These are phyloP conservation scores for Phenacoccus solenopsis DNA, from an alignment of 1,140 invertebrate species.

Conservation along the genomic window DNA sequence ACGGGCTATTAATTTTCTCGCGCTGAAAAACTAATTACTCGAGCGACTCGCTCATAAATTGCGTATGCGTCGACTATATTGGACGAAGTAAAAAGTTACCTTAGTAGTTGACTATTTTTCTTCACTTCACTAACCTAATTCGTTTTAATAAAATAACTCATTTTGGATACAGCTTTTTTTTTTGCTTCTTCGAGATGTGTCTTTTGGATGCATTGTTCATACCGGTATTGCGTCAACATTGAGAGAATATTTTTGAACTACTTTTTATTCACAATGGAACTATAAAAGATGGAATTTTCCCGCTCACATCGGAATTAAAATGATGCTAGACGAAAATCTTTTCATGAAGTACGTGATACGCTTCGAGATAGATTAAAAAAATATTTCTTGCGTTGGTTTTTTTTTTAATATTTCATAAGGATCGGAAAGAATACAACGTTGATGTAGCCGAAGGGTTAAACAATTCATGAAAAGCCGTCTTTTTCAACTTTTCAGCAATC, in stretches of 20 bases:
- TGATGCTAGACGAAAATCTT: background rate
- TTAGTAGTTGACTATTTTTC: too few species aligned
- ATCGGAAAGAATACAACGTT: background rate
- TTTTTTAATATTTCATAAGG: background rate
- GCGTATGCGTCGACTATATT: too few species aligned
- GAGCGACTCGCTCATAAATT: too few species aligned
- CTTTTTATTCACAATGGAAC: background rate
- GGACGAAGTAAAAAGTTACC: too few species aligned
- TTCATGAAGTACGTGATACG: background rate
- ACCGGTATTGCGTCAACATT: too few species aligned
- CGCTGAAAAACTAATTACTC: too few species aligned
- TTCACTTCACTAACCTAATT: too few species aligned
- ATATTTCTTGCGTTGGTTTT: background rate
- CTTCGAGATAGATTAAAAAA: conserved; percentile 2
- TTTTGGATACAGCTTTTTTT: too few species aligned
- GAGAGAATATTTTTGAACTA: background rate
- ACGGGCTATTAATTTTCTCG: too few species aligned
- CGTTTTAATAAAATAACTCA: too few species aligned
- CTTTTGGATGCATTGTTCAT: too few species aligned
- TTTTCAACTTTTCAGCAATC: conserved; percentile 2
- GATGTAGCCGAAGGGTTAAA: background rate
- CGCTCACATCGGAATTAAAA: background rate
- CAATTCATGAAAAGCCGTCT: background rate
- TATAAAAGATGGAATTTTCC: background rate
- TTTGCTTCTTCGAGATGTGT: too few species aligned